Percentiles rank a stretch among this genome's conserved stretches.
phyloP scores from a whole-genome alignment of 1,140 invertebrate species.

The Sycophila sp. region DNA sequence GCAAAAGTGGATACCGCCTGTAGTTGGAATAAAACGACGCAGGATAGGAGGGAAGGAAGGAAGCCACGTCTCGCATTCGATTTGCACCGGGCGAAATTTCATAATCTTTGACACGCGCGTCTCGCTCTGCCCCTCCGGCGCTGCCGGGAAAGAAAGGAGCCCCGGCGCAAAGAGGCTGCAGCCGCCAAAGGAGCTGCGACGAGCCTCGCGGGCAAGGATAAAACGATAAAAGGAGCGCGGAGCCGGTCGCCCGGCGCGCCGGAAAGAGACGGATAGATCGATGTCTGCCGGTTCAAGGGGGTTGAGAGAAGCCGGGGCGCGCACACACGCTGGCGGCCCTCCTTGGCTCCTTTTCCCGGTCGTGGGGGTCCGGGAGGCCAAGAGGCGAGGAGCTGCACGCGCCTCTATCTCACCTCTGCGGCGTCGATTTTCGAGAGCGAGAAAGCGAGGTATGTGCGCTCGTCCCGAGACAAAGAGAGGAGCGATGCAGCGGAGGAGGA shows the following conservation, averaged over 20 bases:
- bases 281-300: not conserved
- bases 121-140: no score
- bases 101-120: slow-evolving; percentile 43
- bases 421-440: not conserved
- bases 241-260: not conserved
- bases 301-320: no score
- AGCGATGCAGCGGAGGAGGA: not conserved
- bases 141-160: slow-evolving; percentile 9
- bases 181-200: slow-evolving; percentile 19
- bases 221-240: not conserved
- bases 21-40: no score
- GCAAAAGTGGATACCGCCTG: not conserved
- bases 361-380: no score
- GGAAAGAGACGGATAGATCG: not conserved
- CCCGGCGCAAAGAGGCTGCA: slow-evolving; percentile 8
- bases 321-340: no score
- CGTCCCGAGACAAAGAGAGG: not conserved
- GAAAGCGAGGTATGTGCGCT: not conserved
- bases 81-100: slow-evolving; percentile 43
- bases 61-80: slow-evolving; percentile 36
- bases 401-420: not conserved
- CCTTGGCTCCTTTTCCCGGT: no score
- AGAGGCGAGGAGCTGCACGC: not conserved
- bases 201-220: not conserved
- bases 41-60: not conserved